Evolutionary conservation across 1,140 invertebrate genomes (phyloP), one percentile per base, ranked within the genome.

Genomic region (Maconellicoccus hirsutus): DNA sequence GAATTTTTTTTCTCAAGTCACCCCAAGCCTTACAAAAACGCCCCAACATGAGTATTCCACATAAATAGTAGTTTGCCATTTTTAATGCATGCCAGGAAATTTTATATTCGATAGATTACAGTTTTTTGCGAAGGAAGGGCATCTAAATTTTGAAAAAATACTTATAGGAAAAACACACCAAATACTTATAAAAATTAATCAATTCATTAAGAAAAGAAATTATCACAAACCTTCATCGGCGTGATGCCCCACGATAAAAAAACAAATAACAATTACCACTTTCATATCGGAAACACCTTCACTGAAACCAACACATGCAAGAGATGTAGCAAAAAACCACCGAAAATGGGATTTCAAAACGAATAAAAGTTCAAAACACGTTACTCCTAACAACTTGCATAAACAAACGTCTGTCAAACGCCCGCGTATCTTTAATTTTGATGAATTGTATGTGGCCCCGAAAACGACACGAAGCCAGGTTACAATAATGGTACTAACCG

Each of bases 401-500:
- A 25, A 66, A 66, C 61, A 66, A 66, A 66, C 61, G 61, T 66
- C 61, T 66, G 25, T 23, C 61, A 66, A 23, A 66, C 61, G 25
- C 61, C 61, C 61, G 61, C 25, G 22, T 66, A 26, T 66, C 22
- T 66, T 66, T 19, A 66, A 26, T 66, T 66, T 66, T 66, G 25
- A 66, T 66, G 61, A 66, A 66, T 66, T 66, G 22, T 66, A 23
- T 23, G 22, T 22, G 21, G 6, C 61, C 61, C 61, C 10, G 61
- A 16, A 22, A 23, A 22, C 61, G 61, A 26, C 25, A 66, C 21
- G 25, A 66, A 26, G 22, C 61, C 61, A 66, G 61, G 61, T 66
- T 66, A 66, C 61, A 66, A 66, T 66, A 66, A 66, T 26, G 25
- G 61, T 66, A 66, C 61, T 66, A 66, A 66, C 21, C 61, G 61